These are phyloP conservation scores for Charadrius vociferus DNA, from an alignment of 2,113 vertebrate species.

Conservation along the genomic window DNA sequence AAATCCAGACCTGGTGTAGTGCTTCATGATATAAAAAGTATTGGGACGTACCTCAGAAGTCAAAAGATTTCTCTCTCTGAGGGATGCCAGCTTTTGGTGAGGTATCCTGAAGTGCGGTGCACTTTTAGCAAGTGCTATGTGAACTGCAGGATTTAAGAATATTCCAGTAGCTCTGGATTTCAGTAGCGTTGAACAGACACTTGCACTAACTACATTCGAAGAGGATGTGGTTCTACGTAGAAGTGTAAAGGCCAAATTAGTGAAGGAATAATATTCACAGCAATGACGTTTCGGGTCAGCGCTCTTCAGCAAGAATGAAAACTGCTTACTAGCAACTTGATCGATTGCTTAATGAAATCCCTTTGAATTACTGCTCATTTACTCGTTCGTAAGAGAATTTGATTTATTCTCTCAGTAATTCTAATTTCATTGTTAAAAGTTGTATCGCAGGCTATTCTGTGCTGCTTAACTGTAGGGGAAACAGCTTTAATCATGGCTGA, in stretches of 20 bases:
- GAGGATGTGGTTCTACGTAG: not conserved
- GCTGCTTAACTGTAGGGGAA: not conserved
- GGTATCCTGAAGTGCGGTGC: conserved; percentile 39
- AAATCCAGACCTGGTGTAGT: not conserved
- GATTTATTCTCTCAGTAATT: not conserved
- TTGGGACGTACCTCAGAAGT: conserved; percentile 74
- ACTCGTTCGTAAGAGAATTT: not conserved
- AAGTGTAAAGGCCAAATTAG: not conserved
- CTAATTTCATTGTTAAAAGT: not conserved
- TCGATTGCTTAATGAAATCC: not conserved
- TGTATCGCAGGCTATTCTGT: not conserved
- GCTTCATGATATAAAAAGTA: conserved; percentile 71
- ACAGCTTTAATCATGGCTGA: not conserved
- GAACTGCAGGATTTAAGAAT: not conserved
- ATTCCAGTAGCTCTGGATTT: not conserved
- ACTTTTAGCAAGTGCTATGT: not conserved
- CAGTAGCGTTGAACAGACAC: not conserved
- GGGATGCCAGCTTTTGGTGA: conserved; percentile 78
- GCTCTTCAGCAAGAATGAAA: not conserved
- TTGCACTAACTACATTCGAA: not conserved
- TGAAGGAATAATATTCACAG: not conserved
- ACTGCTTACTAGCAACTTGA: not conserved
- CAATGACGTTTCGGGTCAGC: not conserved
- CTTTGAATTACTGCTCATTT: not conserved
- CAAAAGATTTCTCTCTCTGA: conserved; percentile 77